phyloP scores from a whole-genome alignment of 2,113 vertebrate species.

The Bothrops jararaca region DNA sequence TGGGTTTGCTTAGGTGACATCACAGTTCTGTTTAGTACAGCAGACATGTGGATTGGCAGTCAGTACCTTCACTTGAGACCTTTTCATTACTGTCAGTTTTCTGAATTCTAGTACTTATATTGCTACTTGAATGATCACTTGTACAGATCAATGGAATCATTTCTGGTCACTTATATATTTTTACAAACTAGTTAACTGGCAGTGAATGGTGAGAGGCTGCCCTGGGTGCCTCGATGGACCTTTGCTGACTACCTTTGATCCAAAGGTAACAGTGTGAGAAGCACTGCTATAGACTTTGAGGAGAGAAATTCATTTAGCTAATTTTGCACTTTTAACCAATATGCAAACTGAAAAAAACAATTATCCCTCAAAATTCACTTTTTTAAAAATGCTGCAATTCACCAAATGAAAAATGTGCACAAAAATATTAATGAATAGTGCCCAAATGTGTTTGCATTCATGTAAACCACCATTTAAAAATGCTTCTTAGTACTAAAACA shows the following conservation, averaged over 20 bases:
- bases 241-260: not conserved
- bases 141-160: not conserved
- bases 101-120: not conserved
- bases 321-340: not conserved
- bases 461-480: not conserved
- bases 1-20: not conserved
- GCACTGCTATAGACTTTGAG: not conserved
- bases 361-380: not conserved
- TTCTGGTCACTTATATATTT: not conserved
- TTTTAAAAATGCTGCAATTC: not conserved
- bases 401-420: not conserved
- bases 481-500: not conserved
- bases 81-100: not conserved
- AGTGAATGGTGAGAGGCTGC: too few relatives aligned
- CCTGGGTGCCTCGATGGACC: not conserved
- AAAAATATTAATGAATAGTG: not conserved
- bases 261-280: not conserved
- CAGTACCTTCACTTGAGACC: not conserved
- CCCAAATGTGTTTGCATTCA: not conserved
- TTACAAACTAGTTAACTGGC: too few relatives aligned
- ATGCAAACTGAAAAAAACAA: not conserved
- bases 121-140: not conserved
- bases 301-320: not conserved
- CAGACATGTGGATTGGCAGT: not conserved
- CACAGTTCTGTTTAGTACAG: not conserved